Evolutionary conservation across 1,140 invertebrate species (phyloP).

Genomic region (Camponotus pennsylvanicus): DNA sequence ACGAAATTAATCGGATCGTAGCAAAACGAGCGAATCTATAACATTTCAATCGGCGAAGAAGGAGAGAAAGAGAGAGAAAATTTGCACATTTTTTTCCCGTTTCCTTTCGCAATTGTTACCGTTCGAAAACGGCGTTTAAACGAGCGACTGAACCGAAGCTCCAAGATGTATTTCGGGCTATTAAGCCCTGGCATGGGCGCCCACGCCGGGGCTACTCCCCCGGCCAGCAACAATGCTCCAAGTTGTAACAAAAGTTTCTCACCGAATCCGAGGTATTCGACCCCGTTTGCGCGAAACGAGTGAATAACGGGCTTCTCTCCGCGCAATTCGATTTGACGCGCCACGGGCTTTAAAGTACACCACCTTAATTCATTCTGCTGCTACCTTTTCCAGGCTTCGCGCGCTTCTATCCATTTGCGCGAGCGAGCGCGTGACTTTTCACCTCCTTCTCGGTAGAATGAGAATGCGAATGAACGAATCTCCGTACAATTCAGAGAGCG

Average conservation of each 20-base stretch:
- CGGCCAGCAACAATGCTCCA: constrained; percentile 54
- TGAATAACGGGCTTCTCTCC: constrained; percentile 66
- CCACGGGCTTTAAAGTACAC: constrained; percentile 40
- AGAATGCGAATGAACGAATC: constrained; percentile 55
- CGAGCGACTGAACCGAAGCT: constrained; percentile 33
- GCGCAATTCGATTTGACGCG: constrained; percentile 59
- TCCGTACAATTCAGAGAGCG: constrained; percentile 63
- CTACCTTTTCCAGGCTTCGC: constrained; percentile 20
- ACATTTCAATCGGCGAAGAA: neutral
- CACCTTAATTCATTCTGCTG: constrained; percentile 62
- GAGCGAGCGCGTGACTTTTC: constrained; percentile 45
- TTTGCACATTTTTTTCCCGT: constrained; percentile 18
- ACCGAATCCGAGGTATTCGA: constrained; percentile 56
- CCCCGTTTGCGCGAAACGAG: constrained; percentile 62
- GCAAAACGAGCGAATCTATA: neutral
- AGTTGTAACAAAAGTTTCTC: constrained; percentile 57
- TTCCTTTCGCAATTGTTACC: constrained; percentile 38
- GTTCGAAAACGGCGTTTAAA: constrained; percentile 50
- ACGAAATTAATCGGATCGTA: neutral
- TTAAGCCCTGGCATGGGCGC: constrained; percentile 35
- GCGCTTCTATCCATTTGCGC: constrained; percentile 60
- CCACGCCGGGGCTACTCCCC: constrained; percentile 16
- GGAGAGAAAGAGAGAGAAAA: neutral
- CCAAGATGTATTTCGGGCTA: constrained; percentile 60
- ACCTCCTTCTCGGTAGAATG: constrained; percentile 21